Evolutionary conservation across 1,140 invertebrate genomes (phyloP), one percentile per base, ranked within the genome.

Genomic region (Panagrolaimus sp.): DNA sequence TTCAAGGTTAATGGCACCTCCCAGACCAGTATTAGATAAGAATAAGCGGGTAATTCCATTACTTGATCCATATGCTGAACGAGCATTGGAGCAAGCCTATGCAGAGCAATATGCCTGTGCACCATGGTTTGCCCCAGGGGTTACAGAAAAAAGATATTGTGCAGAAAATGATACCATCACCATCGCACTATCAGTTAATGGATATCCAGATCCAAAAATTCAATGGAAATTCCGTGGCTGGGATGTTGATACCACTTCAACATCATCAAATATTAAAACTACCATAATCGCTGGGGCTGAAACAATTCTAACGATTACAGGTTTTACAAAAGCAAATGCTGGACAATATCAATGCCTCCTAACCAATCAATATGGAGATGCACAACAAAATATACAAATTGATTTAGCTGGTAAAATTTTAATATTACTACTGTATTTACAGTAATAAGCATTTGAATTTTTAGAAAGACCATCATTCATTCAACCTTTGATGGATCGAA

Each of bases 401-500:
- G 80, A 82, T 69, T 28, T 80, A 44, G 82, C 82, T 9, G 79
- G 79, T 83, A 47, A 14, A 24, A 0, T 58, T 0, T 21, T 46
- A 10, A 58, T 38, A 63, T 58, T 5, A 8, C 15, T 63, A 10
- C 32, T 8, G 28, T 24, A 28, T 43, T 32, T 28, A 44, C 1
- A 66, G 17, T 32, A 15, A 15, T 55, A 55, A 67, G 2, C n/a
- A 21, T 17, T 28, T 14, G 15, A 45, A 4, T 64, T 74, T 81
- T 71, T 70, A 86, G 94, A 96, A 83, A 90, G 92, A 84, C 95
- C 95, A 0, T 87, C 88, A 45, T 96, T 98, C 84, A 88, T 94
- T 63, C 87, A 90, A 73, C 87, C 93, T 52, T 76, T 88, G 43
- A 89, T 92, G 65, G 92, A 97, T 83, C 88, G 91, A 9, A 89